Base-by-base conservation (phyloP, 64 coral and sea anemone species). In the Pocillopora verrucosa region DNA sequence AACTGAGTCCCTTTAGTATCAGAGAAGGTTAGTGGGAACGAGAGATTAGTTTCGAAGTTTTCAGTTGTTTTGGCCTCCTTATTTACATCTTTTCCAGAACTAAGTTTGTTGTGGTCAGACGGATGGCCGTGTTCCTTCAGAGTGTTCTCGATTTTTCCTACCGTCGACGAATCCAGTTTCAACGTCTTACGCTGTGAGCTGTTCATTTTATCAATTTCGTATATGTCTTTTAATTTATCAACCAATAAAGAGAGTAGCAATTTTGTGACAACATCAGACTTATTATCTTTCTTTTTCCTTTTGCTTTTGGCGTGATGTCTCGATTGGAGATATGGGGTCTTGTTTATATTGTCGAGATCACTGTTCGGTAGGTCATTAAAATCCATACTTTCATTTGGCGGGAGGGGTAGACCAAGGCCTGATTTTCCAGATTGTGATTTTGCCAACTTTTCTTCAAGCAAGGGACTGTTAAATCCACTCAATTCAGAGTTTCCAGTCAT, bases 221-320 rank as follows among this genome's bases (percentile, higher is more conserved):
- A 97, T 61, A 97, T 97, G 25, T 97, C 95, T 91, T 93, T 93
- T 65, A 97, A 70, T 60, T 97, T 97, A 72, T 97, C 95, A 56
- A 97, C 95, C 15, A 97, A 80, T 84, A 97, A 87, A 25, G 73
- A 87, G 74, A 97, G 19, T 16, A 97, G 80, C 14, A 97, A 77
- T n/a, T 90, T 97, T 2, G 92, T 86, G 24, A 92, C 37, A 38
- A 45, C 64, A 20, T 72, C 82, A 11, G 64, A 70, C 72, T 85
- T 85, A 15, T 20, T 15, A 14, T 36, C 13, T 72, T 72, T 85
- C 36, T 85, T 85, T n/a, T 85, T 85, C 15, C 12, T 11, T 13
- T 38, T 67, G 16, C 36, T 37, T 41, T 58, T 85, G 9, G 82
- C 22, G 61, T 85, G 36, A 45, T 85, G 82, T 58, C 22, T 85